phyloP scores from a whole-genome alignment of 2,113 vertebrate genomes.

The Phaethon lepturus region DNA sequence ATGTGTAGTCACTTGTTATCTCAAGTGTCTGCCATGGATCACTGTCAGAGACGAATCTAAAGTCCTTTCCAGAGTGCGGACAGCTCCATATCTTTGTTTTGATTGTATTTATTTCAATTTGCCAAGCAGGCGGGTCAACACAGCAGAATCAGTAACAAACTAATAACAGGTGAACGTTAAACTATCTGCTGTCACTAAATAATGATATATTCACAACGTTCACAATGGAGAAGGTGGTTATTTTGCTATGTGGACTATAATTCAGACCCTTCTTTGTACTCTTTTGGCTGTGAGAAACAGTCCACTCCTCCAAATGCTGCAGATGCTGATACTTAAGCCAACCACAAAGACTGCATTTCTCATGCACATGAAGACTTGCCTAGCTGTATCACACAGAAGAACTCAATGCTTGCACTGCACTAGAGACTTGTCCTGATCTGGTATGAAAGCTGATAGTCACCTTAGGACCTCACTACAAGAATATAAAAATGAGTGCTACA shows the following conservation, averaged over 20 bases:
- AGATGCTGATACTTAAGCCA: not conserved
- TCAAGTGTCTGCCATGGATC: not conserved
- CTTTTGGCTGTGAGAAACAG: not conserved
- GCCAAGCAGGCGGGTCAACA: not conserved
- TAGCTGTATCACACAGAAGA: not conserved
- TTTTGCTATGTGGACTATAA: not conserved
- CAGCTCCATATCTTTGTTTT: not conserved
- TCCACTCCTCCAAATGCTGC: not conserved
- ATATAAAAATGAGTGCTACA: not conserved
- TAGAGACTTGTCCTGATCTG: not conserved
- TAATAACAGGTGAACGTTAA: not conserved
- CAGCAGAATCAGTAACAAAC: not conserved
- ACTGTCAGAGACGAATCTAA: not conserved
- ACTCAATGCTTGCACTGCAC: not conserved
- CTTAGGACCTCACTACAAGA: not conserved
- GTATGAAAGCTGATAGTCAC: not conserved
- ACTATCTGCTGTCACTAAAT: constrained; percentile 4
- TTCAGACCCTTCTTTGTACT: not conserved
- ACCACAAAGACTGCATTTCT: not conserved
- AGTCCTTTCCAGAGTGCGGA: not conserved
- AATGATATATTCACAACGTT: not conserved
- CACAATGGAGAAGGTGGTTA: not conserved
- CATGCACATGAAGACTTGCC: not conserved
- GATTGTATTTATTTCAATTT: constrained; percentile 4
- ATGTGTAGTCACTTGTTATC: constrained; percentile 21